Base-by-base conservation (phyloP, 1,140 invertebrate genomes). In the Nasonia longicornis region DNA sequence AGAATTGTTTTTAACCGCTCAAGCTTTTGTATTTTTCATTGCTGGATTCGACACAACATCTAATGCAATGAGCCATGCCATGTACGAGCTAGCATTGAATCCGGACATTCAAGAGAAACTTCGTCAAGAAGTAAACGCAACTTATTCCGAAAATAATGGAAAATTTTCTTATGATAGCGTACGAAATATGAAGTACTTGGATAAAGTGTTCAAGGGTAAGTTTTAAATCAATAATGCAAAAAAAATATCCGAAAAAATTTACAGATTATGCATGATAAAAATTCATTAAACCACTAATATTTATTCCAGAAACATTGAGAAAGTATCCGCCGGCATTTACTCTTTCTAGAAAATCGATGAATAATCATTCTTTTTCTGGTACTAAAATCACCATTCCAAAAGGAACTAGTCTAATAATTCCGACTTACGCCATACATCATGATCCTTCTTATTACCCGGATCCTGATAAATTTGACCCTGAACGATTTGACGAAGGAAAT, bases 41-140 rank as follows among this genome's bases (percentile, higher is more conserved):
- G 94, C 94, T 67, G 95, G 94, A 22, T 95, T 94, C 80, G 93
- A 94, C 75, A 94, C 93, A 0, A 92, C 93, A 3, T 90, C 92
- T 8, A 87, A 89, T 6, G 88, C 92, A 0, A 87, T 94, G n/a
- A 86, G 88, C 10, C 89, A 90, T 80, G 84, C 88, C 10, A 74
- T 91, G 20, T 91, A 89, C 58, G 89, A 91, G 77, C 86, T 95
- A n/a, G 92, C 93, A 0, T 85, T 89, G 45, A 86, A 93, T 86
- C 91, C 89, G 22, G 88, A 91, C 22, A 84, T 91, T 29, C 93
- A 94, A 84, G 87, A 92, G 12, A 90, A 89, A 83, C 73, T 93
- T 10, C 85, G 88, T 16, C 77, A 89, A 48, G 92, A 93, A 86
- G 90, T 94, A 8, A 85, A 88, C 4, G 83, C 86, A 42, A 80